A percentile compares a stretch with the other conserved stretches of the same genome.
These are phyloP conservation scores for Polylopha cassiicola DNA, from an alignment of 2,888 invertebrate species.

Conservation along the genomic window DNA sequence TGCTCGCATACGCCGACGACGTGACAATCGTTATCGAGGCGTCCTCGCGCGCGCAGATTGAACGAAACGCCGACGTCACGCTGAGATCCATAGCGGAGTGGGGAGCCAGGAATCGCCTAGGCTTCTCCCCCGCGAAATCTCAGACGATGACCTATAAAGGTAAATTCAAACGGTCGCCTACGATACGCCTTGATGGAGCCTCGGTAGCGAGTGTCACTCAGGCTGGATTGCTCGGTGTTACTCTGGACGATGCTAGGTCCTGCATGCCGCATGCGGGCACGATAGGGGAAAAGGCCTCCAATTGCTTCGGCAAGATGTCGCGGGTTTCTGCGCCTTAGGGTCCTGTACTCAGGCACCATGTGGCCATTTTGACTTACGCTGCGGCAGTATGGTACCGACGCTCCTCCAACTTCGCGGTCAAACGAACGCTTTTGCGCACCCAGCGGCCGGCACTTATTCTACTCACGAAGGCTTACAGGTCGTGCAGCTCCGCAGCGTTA, in stretches of 20 bases:
- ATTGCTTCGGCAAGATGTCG: slow-evolving; percentile 19
- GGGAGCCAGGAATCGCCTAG: neutral
- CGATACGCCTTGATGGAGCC: neutral
- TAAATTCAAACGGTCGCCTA: neutral
- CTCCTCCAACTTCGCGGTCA: slow-evolving; percentile 15
- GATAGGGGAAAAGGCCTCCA: slow-evolving; percentile 10
- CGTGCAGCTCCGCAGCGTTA: slow-evolving; percentile 28
- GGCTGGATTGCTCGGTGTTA: slow-evolving; percentile 20
- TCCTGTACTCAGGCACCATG: too few species aligned
- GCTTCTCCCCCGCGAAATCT: neutral
- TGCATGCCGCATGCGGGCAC: neutral
- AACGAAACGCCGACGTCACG: slow-evolving; percentile 3
- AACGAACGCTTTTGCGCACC: slow-evolving; percentile 23
- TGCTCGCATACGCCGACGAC: slow-evolving; percentile 32
- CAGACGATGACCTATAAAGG: neutral
- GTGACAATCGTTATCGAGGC: slow-evolving; percentile 28
- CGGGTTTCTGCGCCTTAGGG: too few species aligned
- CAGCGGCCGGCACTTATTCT: slow-evolving; percentile 25
- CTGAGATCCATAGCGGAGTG: slow-evolving; percentile 9
- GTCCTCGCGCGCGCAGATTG: slow-evolving; percentile 18
- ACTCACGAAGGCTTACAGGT: slow-evolving; percentile 32
- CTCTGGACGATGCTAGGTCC: slow-evolving; percentile 21
- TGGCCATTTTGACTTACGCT: slow-evolving; percentile 15
- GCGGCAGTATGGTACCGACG: slow-evolving; percentile 24
- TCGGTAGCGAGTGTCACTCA: too few species aligned